phyloP scores from a whole-genome alignment of 35 echinoderm and acorn worm genomes.

The Lytechinus variegatus region DNA sequence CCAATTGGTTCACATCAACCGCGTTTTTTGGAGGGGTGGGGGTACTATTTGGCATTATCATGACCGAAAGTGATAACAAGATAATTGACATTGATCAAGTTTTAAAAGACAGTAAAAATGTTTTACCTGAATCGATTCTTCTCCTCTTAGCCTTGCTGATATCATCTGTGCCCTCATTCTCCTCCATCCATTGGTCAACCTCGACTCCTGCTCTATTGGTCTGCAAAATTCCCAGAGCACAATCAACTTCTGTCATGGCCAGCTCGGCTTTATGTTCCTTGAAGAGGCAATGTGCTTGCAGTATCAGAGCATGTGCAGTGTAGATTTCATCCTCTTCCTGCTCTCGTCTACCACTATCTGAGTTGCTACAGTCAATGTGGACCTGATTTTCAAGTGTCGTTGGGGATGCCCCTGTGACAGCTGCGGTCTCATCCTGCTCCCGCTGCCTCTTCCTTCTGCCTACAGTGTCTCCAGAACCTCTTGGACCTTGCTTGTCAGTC shows the following conservation, averaged over 20 bases:
- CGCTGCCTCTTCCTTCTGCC: neutral
- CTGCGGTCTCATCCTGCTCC: neutral
- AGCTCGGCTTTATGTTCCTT: neutral
- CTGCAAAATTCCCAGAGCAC: constrained; percentile 9
- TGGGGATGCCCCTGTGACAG: neutral
- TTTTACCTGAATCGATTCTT: neutral
- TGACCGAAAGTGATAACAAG: no score
- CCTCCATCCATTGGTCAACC: neutral
- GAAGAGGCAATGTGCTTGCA: neutral
- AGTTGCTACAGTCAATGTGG: neutral
- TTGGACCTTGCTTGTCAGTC: neutral
- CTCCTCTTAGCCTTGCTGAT: neutral
- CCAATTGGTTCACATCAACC: no score
- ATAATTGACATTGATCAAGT: no score
- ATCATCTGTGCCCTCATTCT: neutral
- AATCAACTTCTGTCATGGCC: neutral
- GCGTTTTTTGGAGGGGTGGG: no score
- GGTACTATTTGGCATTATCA: no score
- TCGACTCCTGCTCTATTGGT: neutral
- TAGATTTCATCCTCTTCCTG: neutral
- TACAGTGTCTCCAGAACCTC: neutral
- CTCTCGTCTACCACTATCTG: neutral
- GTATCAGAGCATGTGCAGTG: neutral
- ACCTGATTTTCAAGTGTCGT: neutral
- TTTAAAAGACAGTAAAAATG: neutral